Evolutionary conservation across 2,113 vertebrate species (phyloP), one percentile per base, ranked within the genome.

Genomic region (Polyodon spathula): DNA sequence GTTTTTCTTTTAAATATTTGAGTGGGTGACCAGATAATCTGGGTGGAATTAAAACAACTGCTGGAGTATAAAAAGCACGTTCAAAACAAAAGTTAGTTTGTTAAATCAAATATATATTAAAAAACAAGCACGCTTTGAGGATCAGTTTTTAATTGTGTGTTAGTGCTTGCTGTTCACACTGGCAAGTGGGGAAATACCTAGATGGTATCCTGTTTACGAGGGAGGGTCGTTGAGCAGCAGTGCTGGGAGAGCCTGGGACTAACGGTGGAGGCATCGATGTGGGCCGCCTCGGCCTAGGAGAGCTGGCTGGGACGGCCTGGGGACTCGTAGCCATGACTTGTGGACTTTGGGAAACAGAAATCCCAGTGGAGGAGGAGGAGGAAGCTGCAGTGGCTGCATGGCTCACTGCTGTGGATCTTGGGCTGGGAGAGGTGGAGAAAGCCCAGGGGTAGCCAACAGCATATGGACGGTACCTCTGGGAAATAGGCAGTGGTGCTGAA

Each of bases 381-480:
- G 27, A 8, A 46, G 44, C 44, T 10, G 44, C 8, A 27, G 64
- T 16, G 68, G 81, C 61, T 64, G 53, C 12, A 12, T 39, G 65
- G 62, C 58, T 72, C 68, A 56, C 10, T 57, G 54, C 73, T 40
- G 60, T 62, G 61, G 71, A 77, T 59, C 89, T 81, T 0, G 71
- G 77, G 69, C 60, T 61, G 5, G 86, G 80, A 64, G 85, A 64
- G 11, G 82, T 61, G 0, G 82, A 43, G 66, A 12, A 77, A 4
- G 51, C 77, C 87, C 77, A 86, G 7, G 89, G 73, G 60, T 86
- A 87, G 41, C 76, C 71, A 65, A 93, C 70, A 0, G 89, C 87
- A 75, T 96, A 97, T 0, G 95, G 93, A 4, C 85, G 89, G 72
- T 94, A 93, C 56, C 92, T 87, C 2, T 88, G 86, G n/a, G 92